A percentile compares a stretch with the other conserved stretches of the same genome.
Conservation (phyloP, 2,113 vertebrate genomes). For the Dunckerocampus dactyliophorus region DNA sequence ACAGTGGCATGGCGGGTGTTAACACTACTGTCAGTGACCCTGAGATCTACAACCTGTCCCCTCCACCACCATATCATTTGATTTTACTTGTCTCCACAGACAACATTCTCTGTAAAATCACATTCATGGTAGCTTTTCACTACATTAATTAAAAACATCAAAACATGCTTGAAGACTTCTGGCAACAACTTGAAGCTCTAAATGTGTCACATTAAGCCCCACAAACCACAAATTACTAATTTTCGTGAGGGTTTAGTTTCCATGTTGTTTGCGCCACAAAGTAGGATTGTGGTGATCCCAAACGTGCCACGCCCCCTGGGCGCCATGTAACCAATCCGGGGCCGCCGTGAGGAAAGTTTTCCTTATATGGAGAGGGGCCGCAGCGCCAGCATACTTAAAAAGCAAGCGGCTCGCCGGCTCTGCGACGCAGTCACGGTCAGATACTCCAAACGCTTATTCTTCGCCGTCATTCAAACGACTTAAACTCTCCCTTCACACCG, state of each 20-base stretch:
- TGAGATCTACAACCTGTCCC: conserved; percentile 14
- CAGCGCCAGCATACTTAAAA: conserved; percentile 20
- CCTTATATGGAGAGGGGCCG: conserved; percentile 75
- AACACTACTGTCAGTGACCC: conserved; percentile 46
- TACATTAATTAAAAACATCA: background rate
- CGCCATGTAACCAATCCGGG: conserved; percentile 59
- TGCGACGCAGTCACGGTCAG: no score
- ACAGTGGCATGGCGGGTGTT: conserved; percentile 19
- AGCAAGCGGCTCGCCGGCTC: no score
- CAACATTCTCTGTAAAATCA: no score
- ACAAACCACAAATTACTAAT: background rate
- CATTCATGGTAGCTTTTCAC: no score
- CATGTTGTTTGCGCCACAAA: conserved; percentile 9
- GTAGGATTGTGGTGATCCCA: conserved; percentile 15
- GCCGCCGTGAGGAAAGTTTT: conserved; percentile 68
- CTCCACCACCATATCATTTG: background rate
- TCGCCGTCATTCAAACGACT: no score
- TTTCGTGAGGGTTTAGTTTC: conserved; percentile 18
- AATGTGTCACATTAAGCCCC: background rate
- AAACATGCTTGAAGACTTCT: background rate
- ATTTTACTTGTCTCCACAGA: no score
- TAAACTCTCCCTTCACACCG: no score
- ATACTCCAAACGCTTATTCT: no score
- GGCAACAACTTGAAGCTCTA: no score
- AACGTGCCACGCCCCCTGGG: conserved; percentile 64